Evolutionary conservation across 2,113 vertebrate genomes (phyloP), one percentile per base, ranked within the genome.

Genomic region (Sturnus vulgaris): DNA sequence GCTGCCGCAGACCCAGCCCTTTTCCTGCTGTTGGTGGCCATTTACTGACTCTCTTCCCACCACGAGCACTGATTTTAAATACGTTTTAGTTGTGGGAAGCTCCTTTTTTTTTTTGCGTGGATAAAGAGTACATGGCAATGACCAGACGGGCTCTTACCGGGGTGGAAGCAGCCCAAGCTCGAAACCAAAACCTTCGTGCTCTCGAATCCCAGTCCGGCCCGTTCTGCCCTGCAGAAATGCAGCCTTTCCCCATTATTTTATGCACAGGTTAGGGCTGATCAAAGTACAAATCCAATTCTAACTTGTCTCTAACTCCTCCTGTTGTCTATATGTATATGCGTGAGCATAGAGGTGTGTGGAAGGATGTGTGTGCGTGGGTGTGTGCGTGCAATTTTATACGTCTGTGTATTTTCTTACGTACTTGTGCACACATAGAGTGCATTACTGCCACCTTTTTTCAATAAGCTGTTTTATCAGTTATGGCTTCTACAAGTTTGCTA

Each of bases 381-480:
- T 88, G 94, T 91, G 97, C 71, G 95, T 97, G 97, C 97, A 97
- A 98, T 99, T 99, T 98, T 98, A 98, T 99, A 99, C 97, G 98
- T 98, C 98, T 98, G 98, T 98, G 97, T 98, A 98, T 99, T 99
- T 99, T 99, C 98, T 98, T 99, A 99, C 98, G 98, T 99, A 98
- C 98, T 98, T 98, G 98, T 98, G 98, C 99, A 99, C 98, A 98
- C 98, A 98, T 98, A 98, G 98, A 99, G 99, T 99, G 99, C 99
- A 99, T 98, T 99, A 99, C 98, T 99, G 99, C 99, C 99, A 99
- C 98, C 98, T 98, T 98, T 99, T 98, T 98, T 98, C 98, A 98
- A 98, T 99, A 99, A 99, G 99, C 99, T 99, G 98, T 98, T 99
- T 98, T 98, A 98, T 99, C 98, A 98, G 98, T 99, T 99, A 98